Evolutionary conservation across 2,113 vertebrate species (phyloP), one percentile per base, ranked within the genome.

Genomic region (Xyliphius kryptos): DNA sequence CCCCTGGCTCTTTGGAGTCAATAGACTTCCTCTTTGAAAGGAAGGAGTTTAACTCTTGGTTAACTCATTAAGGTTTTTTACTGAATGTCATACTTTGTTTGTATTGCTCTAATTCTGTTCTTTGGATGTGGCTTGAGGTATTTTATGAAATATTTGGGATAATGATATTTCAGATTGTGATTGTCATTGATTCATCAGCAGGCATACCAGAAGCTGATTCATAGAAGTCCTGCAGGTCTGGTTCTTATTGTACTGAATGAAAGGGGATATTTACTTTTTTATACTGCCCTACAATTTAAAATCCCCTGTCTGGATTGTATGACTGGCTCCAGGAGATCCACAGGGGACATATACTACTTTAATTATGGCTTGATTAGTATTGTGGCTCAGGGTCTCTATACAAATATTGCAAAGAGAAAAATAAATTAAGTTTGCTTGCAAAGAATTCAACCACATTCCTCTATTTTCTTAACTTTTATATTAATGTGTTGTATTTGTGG

Each of bases 121-220:
- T 40, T 0, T 19, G 8, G 56, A 43, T 52, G 22, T 49, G 37
- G 52, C 58, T 46, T 9, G 43, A 36, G 63, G 59, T 53, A 36
- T 55, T 17, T 63, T 21, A 55, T 50, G 52, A 47, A 46, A 68
- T 46, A 37, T 17, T 3, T 37, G 43, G 47, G 22, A 15, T 44
- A 36, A 16, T 55, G 55, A 41, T n/a, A 57, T 50, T 57, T 57
- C 8, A 32, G 37, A 19, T 32, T 13, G 48, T 58, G 54, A 49
- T 46, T 60, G 64, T n/a, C 55, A 49, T 14, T 11, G 11, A n/a
- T 14, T 46, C 48, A n/a, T 72, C 37, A 1, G 37, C 21, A 53
- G 48, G 15, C 26, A 13, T 53, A 60, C 20, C 22, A 67, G 51
- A 61, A 44, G 55, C 49, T 59, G 43, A 68, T 37, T 54, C 62